Evolutionary conservation across 1,140 invertebrate genomes (phyloP), one percentile per base, ranked within the genome.

Genomic region (Pogonus chalceus): DNA sequence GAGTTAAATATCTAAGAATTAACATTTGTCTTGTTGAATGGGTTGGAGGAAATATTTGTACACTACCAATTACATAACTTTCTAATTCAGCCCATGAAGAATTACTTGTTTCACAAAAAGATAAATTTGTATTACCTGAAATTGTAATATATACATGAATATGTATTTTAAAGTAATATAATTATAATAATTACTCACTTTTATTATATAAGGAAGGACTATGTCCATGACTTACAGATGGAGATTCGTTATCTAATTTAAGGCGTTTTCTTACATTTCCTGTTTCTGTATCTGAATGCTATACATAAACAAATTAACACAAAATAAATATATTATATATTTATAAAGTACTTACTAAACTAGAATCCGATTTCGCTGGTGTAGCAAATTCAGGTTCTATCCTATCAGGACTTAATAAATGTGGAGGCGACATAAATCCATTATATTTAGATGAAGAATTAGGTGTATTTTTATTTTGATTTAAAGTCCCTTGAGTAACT

Each of bases 1-100:
- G 89, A 9, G 90, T 90, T 1, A 98, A 74, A 71, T 96, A 98
- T 60, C 92, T 80, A 14, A 96, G 69, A 63, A 97, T 95, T 4
- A 97, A 78, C 70, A 96, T 86, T 69, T 96, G 92, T 65, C 86
- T 83, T 16, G 92, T 95, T 2, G 87, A 84, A 23, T 84, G 70
- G 12, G 86, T 92, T 7, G 91, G 80, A 10, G 95, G 96, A 70
- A 88, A 83, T 56, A 98, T 85, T 66, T 90, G 88, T 31, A 68
- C 61, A 23, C 77, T 81, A 56, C 90, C 90, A 61, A 94, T 92
- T 24, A 94, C 84, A 63, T 86, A 87, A 0, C 82, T 82, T 66
- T 92, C 87, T 77, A 93, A 81, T 70, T 92, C 90, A 0, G 85
- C 85, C 92, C 90, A 95, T 23, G 87, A 92, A 37, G 88, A 93